phyloP scores from a whole-genome alignment of 2,113 vertebrate genomes.

The Collichthys lucidus region DNA sequence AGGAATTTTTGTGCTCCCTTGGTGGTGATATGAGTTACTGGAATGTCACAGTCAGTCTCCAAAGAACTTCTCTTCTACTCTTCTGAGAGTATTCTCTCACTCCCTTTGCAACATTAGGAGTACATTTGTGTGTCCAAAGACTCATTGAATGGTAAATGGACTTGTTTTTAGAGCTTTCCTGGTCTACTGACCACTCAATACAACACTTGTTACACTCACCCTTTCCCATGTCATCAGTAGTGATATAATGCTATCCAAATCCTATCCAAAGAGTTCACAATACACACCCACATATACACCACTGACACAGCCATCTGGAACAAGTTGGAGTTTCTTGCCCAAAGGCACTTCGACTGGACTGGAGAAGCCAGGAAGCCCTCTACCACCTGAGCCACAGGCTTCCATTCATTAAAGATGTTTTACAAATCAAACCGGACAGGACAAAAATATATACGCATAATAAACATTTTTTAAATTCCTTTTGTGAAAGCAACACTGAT shows the following conservation, averaged over 20 bases:
- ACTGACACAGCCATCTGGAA: no score
- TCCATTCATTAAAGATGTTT: not conserved
- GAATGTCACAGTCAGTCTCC: not conserved
- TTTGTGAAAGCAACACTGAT: not conserved
- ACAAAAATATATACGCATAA: not conserved
- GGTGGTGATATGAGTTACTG: not conserved
- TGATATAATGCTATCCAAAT: no score
- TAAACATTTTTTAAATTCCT: constrained; percentile 3
- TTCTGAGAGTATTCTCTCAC: not conserved
- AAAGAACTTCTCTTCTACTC: not conserved
- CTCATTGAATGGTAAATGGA: not conserved
- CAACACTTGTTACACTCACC: no score
- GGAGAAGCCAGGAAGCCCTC: no score
- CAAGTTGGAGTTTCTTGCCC: no score
- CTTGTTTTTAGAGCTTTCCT: no score
- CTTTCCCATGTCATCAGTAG: no score
- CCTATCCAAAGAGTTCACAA: no score
- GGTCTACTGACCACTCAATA: no score
- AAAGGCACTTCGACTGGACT: no score
- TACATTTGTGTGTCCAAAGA: not conserved
- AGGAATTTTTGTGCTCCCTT: not conserved
- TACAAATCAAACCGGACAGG: constrained; percentile 22
- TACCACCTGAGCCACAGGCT: no score
- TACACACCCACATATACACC: no score
- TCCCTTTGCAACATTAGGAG: not conserved